Evolutionary conservation across 2,888 invertebrate genomes (phyloP), one percentile per base, ranked within the genome.

Genomic region (Heliothis peltigera): DNA sequence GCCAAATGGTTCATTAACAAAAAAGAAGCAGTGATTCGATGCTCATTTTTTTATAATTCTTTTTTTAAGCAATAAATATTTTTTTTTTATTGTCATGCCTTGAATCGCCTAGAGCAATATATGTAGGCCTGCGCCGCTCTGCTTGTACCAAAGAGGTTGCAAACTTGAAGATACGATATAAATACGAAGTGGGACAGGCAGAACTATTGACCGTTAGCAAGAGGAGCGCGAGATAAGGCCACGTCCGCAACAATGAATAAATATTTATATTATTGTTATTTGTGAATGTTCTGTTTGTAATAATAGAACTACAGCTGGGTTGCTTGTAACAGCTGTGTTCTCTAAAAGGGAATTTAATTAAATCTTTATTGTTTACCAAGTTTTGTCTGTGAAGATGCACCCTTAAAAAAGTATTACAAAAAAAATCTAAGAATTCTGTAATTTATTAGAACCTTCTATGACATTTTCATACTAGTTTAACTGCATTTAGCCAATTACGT

Each of bases 171-270:
- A 47, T 67, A 53, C 22, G 55, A 32, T 52, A 47, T 48, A 49
- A 52, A 48, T 48, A 73, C 48, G n/a, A 74, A 68, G 21, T 74
- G 19, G 62, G 21, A 7, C 56, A 48, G 15, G 39, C 62, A 55
- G 44, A 57, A 69, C 62, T 63, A 57, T 63, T 71, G 75, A 74
- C 75, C 63, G 63, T 63, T 32, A 18, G 12, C 17, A 35, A 28
- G 44, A 52, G 21, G 22, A 56, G 55, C 7, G 55, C 7, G 4
- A 42, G 71, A 71, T 69, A 71, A 71, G 44, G 42, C 15, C 21
- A 44, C 39, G 42, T 49, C 56, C 56, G 74, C 35, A 74, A 51
- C 57, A 57, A 54, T 42, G 10, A 73, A 49, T 17, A n/a, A 17
- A 46, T 53, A 19, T 61, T 55, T 47, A 54, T 63, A 47, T 54